Base-by-base conservation (phyloP, 30 jellyfish, hydroid and myxozoan genomes). In the Turritopsis dohrnii region DNA sequence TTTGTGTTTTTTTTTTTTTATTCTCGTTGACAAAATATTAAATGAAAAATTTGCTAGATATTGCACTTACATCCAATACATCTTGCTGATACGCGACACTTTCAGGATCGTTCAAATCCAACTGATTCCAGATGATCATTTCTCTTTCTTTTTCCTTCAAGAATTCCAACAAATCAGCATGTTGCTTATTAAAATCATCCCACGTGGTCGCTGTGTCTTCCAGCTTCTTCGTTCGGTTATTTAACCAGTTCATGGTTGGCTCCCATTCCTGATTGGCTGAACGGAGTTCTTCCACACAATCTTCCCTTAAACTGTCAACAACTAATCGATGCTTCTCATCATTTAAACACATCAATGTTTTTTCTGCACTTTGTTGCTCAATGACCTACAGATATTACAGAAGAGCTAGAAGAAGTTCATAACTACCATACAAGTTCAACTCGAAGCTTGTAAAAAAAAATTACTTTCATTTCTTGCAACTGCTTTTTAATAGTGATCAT, bases 181-280 rank as follows among this genome's bases (percentile, higher is more conserved):
- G 95, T 29, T 72, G 79, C 31, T 87, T 92, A 28, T 88, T 89
- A 85, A 89, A 94, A 25, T 76, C 74, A 9, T 89, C 97, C 99
- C 97, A 89, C 72, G 88, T 89, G 18, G 82, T 87, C 65, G 79
- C 90, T 19, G 96, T 66, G 0, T 88, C 88, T 24, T 53, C 87
- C 26, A 94, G 86, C n/a, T 72, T 85, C 66, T 81, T 81, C n/a
- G 29, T 80, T 7, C 94, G 85, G 28, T 84, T 84, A n/a, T 71
- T 87, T 29, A 89, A 69, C 99, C 99, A 94, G 3, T 89, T 91
- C 16, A 75, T 22, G n/a, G 90, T 53, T 26, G 80, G 88, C 23
- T 29, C 71, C 96, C 99, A 89, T 17, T 94, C 99, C 18, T 72
- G 83, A 17, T 89, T 90, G 21, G 99, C 96, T 83, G 93, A 91